Evolutionary conservation across 1,140 invertebrate genomes (phyloP).

Genomic region (Glossosoma conforme): DNA sequence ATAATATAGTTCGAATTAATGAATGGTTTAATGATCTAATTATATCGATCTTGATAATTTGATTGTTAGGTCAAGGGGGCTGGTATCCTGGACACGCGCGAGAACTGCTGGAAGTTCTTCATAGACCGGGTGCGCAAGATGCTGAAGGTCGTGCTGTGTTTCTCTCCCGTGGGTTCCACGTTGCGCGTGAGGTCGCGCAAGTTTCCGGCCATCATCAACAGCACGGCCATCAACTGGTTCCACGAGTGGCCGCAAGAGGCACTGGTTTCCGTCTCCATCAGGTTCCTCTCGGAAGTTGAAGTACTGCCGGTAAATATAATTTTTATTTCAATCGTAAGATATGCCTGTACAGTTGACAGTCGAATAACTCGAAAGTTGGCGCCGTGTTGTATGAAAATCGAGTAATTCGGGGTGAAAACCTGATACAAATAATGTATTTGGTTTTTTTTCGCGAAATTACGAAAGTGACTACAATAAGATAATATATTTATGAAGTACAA

Average conservation of each 20-base stretch:
- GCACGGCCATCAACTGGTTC: slow-evolving; percentile 95
- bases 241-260: slow-evolving; percentile 98
- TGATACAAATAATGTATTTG: slow-evolving; percentile 14
- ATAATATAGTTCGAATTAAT: too few species aligned
- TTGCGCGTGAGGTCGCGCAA: slow-evolving; percentile 85
- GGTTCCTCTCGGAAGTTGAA: slow-evolving; percentile 78
- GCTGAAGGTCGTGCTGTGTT: slow-evolving; percentile 89
- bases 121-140: slow-evolving; percentile 88
- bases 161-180: slow-evolving; percentile 91
- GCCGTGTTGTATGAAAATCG: too few species aligned
- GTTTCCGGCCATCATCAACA: slow-evolving; percentile 93
- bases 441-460: slow-evolving; percentile 10
- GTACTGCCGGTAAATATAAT: slow-evolving; percentile 64
- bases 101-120: slow-evolving; percentile 98
- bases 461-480: slow-evolving; percentile 3
- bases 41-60: background rate
- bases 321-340: background rate
- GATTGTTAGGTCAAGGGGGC: slow-evolving; percentile 68
- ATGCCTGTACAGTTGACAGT: too few species aligned
- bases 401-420: slow-evolving; percentile 25
- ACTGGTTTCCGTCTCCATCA: slow-evolving; percentile 84
- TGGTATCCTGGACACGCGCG: slow-evolving; percentile 80
- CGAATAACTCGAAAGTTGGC: background rate
- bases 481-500: too few species aligned
- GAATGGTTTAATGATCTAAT: too few species aligned